phyloP scores from a whole-genome alignment of 2,888 invertebrate genomes.

The Drosophila siamana region DNA sequence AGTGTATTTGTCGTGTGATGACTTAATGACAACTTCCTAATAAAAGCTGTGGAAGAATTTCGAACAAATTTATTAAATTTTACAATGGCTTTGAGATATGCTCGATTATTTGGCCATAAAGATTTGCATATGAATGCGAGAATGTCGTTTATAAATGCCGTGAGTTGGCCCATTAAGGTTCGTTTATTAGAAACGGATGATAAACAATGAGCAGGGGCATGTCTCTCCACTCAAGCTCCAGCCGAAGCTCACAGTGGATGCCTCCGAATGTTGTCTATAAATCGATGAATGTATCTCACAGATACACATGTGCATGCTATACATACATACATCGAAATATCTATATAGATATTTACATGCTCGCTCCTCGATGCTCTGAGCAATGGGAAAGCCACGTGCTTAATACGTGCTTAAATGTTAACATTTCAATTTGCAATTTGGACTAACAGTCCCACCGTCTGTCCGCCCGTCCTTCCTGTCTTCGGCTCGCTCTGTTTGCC shows the following conservation, averaged over 20 bases:
- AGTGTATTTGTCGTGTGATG: slow-evolving; percentile 49
- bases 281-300: slow-evolving; percentile 69
- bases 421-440: slow-evolving; percentile 80
- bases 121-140: slow-evolving; percentile 72
- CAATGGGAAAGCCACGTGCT: slow-evolving; percentile 53
- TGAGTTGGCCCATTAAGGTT: slow-evolving; percentile 67
- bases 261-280: slow-evolving; percentile 50
- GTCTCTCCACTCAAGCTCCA: slow-evolving; percentile 2
- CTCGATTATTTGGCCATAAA: slow-evolving; percentile 74
- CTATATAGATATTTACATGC: neutral
- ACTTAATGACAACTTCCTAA: slow-evolving; percentile 79
- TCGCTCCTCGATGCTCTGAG: slow-evolving; percentile 1
- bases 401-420: slow-evolving; percentile 81
- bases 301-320: slow-evolving; percentile 1
- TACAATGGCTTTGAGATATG: slow-evolving; percentile 61
- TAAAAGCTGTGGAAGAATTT: slow-evolving; percentile 56
- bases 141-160: slow-evolving; percentile 61
- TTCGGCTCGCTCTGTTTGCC: slow-evolving; percentile 19
- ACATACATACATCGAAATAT: too few relatives aligned
- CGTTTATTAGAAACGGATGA: slow-evolving; percentile 69
- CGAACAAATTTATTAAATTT: slow-evolving; percentile 73
- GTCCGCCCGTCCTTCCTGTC: slow-evolving; percentile 4
- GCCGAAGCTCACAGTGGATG: slow-evolving; percentile 32
- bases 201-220: slow-evolving; percentile 54
- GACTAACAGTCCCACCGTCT: slow-evolving; percentile 20